Evolutionary conservation across 2,113 vertebrate species (phyloP).

Genomic region (Cyprinodon variegatus): DNA sequence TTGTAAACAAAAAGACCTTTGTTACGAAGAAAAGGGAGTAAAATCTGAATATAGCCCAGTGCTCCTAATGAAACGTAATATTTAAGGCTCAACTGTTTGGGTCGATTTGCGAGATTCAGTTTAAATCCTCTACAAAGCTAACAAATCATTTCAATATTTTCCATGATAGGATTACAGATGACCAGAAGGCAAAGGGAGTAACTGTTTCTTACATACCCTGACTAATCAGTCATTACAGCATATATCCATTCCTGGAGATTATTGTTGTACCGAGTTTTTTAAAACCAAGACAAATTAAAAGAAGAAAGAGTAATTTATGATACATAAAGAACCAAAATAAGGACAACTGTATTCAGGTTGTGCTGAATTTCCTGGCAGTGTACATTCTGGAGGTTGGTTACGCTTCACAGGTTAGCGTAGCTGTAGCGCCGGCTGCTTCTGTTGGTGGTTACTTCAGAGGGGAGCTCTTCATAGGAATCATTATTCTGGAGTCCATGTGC

Average conservation of each 20-base stretch:
- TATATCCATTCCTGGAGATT: slow-evolving; percentile 11
- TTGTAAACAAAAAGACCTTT: slow-evolving; percentile 22
- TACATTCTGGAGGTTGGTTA: slow-evolving; percentile 38
- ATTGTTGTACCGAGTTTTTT: slow-evolving; percentile 19
- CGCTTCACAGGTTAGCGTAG: slow-evolving; percentile 27
- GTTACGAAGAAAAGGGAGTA: not conserved
- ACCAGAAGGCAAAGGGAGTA: slow-evolving; percentile 2
- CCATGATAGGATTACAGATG: not conserved
- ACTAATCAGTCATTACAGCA: slow-evolving; percentile 21
- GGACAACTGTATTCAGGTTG: slow-evolving; percentile 29
- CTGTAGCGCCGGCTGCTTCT: slow-evolving; percentile 21
- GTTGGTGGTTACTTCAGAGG: slow-evolving; percentile 84
- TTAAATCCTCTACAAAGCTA: not conserved
- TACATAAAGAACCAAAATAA: slow-evolving; percentile 20
- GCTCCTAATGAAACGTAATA: slow-evolving; percentile 16
- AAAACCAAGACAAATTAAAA: slow-evolving; percentile 14
- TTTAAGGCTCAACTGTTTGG: not conserved
- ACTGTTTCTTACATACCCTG: not conserved
- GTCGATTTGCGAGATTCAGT: not conserved
- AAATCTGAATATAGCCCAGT: not conserved
- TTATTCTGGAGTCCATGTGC: slow-evolving; percentile 98
- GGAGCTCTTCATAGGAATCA: slow-evolving; percentile 95
- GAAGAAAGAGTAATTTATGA: not conserved
- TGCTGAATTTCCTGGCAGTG: slow-evolving; percentile 55
- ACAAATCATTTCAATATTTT: not conserved